Percentiles rank a stretch among this genome's conserved stretches.
These are phyloP conservation scores for Accipiter virgatus DNA, from an alignment of 2,113 vertebrate species.

Conservation along the genomic window DNA sequence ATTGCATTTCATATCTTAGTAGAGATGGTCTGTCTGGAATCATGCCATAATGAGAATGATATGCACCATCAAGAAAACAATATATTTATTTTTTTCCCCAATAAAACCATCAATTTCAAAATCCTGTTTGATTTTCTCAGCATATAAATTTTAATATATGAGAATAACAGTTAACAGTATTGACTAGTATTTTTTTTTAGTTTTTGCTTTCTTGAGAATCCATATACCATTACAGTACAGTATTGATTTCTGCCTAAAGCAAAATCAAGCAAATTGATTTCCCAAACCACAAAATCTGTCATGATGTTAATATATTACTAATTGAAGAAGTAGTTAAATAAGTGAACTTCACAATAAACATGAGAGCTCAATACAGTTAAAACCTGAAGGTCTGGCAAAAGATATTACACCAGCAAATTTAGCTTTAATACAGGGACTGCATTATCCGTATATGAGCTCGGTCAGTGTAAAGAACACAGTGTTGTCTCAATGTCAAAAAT, in stretches of 20 bases:
- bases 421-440: background rate
- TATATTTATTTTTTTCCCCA: background rate
- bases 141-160: background rate
- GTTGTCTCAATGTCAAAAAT: background rate
- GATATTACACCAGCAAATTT: background rate
- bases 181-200: background rate
- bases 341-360: background rate
- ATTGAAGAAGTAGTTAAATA: slow-evolving; percentile 15
- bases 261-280: slow-evolving; percentile 29
- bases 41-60: background rate
- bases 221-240: background rate
- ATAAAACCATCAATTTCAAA: background rate
- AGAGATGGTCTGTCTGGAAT: background rate
- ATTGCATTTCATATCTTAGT: background rate
- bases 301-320: slow-evolving; percentile 25
- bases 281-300: background rate
- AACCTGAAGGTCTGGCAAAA: background rate
- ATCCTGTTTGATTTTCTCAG: background rate
- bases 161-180: background rate
- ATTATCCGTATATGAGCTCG: background rate
- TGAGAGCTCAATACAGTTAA: background rate
- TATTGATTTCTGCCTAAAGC: slow-evolving; percentile 13
- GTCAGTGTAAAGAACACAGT: background rate
- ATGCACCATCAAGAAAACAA: background rate
- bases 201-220: slow-evolving; percentile 3